Conservation (phyloP, 2,797 vertebrate genomes). For the Danio jaintianensis region DNA sequence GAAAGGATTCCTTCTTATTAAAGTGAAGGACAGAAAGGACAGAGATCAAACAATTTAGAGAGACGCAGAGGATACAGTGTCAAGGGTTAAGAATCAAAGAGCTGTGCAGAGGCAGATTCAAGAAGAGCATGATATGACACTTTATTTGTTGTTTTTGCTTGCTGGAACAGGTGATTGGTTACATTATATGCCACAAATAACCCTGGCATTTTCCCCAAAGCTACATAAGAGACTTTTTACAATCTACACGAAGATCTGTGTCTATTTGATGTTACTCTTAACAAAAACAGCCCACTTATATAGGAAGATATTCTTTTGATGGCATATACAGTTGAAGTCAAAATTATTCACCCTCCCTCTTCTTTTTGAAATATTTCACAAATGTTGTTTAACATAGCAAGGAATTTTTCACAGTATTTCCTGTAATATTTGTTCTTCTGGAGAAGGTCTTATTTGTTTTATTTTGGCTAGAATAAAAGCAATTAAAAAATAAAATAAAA, state of each 20-base stretch:
- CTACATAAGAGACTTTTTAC: neutral
- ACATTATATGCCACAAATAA: neutral
- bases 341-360: too few species aligned
- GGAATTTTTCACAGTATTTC: too few species aligned
- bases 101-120: neutral
- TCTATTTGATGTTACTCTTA: neutral
- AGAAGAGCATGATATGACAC: conserved; percentile 25
- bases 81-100: conserved; percentile 50
- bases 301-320: neutral
- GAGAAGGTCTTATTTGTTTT: too few species aligned
- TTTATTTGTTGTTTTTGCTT: conserved; percentile 26
- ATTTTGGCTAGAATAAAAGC: too few species aligned
- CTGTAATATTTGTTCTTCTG: too few species aligned
- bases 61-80: conserved; percentile 20
- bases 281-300: neutral
- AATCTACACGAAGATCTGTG: neutral
- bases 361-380: too few species aligned
- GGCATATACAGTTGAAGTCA: neutral
- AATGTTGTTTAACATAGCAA: too few species aligned
- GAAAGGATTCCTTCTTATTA: conserved; percentile 34
- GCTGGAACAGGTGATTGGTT: conserved; percentile 13
- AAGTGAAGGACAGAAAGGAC: conserved; percentile 49
- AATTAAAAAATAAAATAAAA: too few species aligned
- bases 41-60: conserved; percentile 46
- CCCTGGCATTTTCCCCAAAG: neutral